These are phyloP conservation scores for Orius laevigatus DNA, from an alignment of 1,140 invertebrate species.

Conservation along the genomic window DNA sequence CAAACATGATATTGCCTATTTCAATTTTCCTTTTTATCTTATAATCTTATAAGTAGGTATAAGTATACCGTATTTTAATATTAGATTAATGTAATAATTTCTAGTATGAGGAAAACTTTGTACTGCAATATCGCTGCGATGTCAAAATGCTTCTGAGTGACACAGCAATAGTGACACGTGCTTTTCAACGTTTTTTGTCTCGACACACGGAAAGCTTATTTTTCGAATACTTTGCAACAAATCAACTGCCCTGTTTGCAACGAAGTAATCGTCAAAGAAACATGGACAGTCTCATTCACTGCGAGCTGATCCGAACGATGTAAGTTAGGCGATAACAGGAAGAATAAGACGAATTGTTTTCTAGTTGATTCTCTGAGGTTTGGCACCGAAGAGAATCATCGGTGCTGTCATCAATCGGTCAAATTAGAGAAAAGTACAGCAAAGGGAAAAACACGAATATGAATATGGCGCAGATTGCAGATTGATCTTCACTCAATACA, in stretches of 20 bases:
- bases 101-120: constrained; percentile 8
- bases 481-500: background rate
- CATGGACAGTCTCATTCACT: constrained; percentile 8
- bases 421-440: constrained; percentile 14
- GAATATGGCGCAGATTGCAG: constrained; percentile 1
- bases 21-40: too few species aligned
- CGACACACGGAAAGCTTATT: constrained; percentile 13
- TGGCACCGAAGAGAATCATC: constrained; percentile 9
- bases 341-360: constrained; percentile 2
- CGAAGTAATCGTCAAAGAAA: constrained; percentile 12
- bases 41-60: too few species aligned
- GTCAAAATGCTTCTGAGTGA: constrained; percentile 8
- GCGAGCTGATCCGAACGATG: constrained; percentile 10
- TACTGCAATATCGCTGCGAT: constrained; percentile 12
- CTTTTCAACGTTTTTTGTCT: constrained; percentile 15
- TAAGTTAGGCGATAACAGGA: background rate
- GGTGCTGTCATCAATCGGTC: constrained; percentile 5
- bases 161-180: constrained; percentile 9
- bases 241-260: constrained; percentile 15
- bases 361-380: constrained; percentile 12
- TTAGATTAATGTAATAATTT: background rate
- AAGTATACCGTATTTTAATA: too few species aligned
- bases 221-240: constrained; percentile 10
- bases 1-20: too few species aligned
- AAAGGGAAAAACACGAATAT: background rate